Evolutionary conservation across 2,888 invertebrate species (phyloP), one percentile per base, ranked within the genome.

Genomic region (Synergus umbraculus): DNA sequence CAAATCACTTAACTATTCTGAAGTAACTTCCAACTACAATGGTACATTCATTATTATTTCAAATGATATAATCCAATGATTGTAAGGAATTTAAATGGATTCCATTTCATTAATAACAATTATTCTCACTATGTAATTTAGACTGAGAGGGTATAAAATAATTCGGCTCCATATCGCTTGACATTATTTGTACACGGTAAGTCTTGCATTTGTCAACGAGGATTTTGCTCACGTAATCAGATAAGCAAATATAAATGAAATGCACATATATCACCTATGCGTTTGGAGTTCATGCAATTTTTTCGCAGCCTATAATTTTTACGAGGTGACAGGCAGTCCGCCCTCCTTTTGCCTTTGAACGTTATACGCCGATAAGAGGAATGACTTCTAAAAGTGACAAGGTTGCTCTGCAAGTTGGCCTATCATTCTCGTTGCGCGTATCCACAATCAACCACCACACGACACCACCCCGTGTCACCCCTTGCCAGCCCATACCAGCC

Each of bases 321-420:
- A 49, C 29, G 22, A 22, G 22, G 29, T 69, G 67, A 69, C 67
- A 69, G 67, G 46, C n/a, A n/a, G n/a, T 2, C n/a, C 8, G 7
- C 8, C n/a, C 29, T 29, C 46, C n/a, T 66, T 66, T 66, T 66
- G 9, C n/a, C 65, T 43, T 41, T 49, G 29, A 46, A 13, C 10
- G 46, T 69, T 69, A n/a, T n/a, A 43, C 22, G 22, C 12, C 29
- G 67, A 69, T 49, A 69, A 49, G 18, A 69, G 67, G 22, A 69
- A 69, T 69, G 67, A 49, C 46, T 69, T 69, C 22, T 69, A 49
- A 69, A 69, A 69, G 46, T 69, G 46, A 13, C 67, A 15, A 69
- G 22, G 22, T 49, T 46, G 15, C 46, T 13, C 67, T 67, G 29
- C 22, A 67, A 67, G 44, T 22, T 44, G 44, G 46, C 18, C 44